These are phyloP conservation scores for Bimastos eiseni DNA, from an alignment of 2,888 invertebrate species.

Conservation along the genomic window DNA sequence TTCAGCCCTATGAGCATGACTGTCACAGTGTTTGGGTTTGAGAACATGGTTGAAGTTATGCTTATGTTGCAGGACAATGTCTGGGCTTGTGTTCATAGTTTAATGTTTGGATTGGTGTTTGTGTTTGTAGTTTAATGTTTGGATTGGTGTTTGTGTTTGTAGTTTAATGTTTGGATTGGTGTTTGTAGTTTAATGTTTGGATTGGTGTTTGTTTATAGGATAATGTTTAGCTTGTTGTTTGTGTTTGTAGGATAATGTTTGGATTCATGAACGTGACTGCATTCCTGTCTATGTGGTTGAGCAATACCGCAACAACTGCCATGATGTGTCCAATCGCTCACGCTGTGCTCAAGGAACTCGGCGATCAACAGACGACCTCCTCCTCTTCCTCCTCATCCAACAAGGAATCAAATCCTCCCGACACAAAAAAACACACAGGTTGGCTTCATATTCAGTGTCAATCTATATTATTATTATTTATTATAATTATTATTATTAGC, in stretches of 20 bases:
- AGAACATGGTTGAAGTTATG: not conserved
- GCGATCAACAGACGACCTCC: constrained; percentile 27
- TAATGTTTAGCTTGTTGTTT: constrained; percentile 76
- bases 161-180: no score
- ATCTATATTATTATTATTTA: not conserved
- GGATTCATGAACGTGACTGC: constrained; percentile 85
- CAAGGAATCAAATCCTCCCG: not conserved
- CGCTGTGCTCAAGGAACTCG: constrained; percentile 69
- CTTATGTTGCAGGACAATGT: no score
- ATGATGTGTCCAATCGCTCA: constrained; percentile 61
- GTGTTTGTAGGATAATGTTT: constrained; percentile 70
- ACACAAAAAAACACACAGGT: not conserved
- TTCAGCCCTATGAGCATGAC: no score
- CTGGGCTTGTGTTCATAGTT: no score
- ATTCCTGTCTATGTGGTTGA: constrained; percentile 95
- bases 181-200: constrained; percentile 74
- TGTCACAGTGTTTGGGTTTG: no score
- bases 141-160: constrained; percentile 84
- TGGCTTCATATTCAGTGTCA: not conserved
- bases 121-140: constrained; percentile 70
- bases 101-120: no score
- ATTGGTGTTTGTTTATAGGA: constrained; percentile 67
- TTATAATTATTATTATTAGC: not conserved
- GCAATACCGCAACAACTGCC: constrained; percentile 78
- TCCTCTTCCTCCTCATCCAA: not conserved